Evolutionary conservation across 2,888 invertebrate species (phyloP).

Genomic region (Bombylius discolor): DNA sequence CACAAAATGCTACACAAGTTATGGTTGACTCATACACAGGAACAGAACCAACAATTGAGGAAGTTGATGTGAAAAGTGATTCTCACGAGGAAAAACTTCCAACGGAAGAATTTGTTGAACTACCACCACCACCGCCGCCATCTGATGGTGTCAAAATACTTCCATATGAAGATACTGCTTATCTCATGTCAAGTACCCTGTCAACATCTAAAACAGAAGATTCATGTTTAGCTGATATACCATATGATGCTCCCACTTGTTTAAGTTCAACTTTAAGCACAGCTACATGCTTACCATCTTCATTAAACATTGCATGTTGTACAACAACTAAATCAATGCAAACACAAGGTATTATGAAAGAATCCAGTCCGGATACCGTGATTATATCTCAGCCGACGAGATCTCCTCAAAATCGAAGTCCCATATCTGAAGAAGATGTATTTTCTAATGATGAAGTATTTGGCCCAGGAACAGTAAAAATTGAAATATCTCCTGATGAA

Average conservation of each 20-base stretch:
- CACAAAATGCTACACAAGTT: slow-evolving; percentile 65
- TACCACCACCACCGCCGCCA: slow-evolving; percentile 6
- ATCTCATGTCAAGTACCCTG: slow-evolving; percentile 31
- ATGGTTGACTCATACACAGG: slow-evolving; percentile 56
- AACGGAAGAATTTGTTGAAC: slow-evolving; percentile 32
- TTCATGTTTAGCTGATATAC: slow-evolving; percentile 21
- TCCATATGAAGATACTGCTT: slow-evolving; percentile 33
- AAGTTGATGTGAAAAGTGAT: slow-evolving; percentile 44
- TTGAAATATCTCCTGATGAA: slow-evolving; percentile 45
- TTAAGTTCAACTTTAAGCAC: slow-evolving; percentile 31
- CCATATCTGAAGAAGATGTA: slow-evolving; percentile 47
- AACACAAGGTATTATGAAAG: slow-evolving; percentile 9
- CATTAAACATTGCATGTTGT: slow-evolving; percentile 31
- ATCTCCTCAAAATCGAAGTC: slow-evolving; percentile 47
- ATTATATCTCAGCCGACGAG: slow-evolving; percentile 48
- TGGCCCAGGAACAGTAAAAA: slow-evolving; percentile 44
- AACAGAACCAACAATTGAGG: slow-evolving; percentile 44
- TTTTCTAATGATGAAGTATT: slow-evolving; percentile 48
- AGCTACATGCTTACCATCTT: slow-evolving; percentile 30
- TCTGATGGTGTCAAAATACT: slow-evolving; percentile 30
- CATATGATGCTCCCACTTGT: slow-evolving; percentile 28
- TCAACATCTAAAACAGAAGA: slow-evolving; percentile 23
- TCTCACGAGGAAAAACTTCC: slow-evolving; percentile 41
- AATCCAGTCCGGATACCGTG: slow-evolving; percentile 35
- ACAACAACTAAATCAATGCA: slow-evolving; percentile 22